Evolutionary conservation across 1,140 invertebrate species (phyloP), one percentile per base, ranked within the genome.

Genomic region (Patella vulgata): DNA sequence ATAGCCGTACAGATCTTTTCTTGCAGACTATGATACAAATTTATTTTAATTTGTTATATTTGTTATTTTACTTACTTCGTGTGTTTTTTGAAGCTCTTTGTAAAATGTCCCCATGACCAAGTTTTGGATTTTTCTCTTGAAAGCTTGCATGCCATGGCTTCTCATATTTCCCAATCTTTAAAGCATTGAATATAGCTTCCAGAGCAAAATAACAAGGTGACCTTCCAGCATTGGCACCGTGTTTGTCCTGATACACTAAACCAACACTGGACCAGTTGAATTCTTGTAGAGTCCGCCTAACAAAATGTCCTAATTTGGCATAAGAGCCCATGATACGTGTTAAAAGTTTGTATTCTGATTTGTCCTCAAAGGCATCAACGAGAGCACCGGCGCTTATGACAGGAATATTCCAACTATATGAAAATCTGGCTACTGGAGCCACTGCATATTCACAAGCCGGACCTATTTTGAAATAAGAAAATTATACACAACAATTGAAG

Each of bases 371-470:
- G 40, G 91, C 89, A 56, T 91, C 89, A 0, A 91, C 92, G 73
- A 92, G 91, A 0, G 89, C 93, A 0, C 91, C 91, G 0, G 93
- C 89, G 1, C 93, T 94, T 9, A 96, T 78, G 1, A 96, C 89
- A 0, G 94, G 94, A 21, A 95, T 91, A 2, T 89, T 62, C 94
- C 94, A 96, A 14, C 88, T 88, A 17, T 91, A 89, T 2, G 92
- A 89, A 77, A 94, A 95, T 17, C 94, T 86, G 1, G 92, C 91
- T 2, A 96, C 92, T 1, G 94, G 94, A 1, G 94, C 93, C 57
- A 96, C 88, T 3, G 92, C 93, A 82, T 95, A 96, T 69, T 94
- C 92, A 82, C 93, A 96, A 3, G 93, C 89, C 1, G 94, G 91
- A 1, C 94, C 94, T 73, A 96, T 87, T n/a, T n/a, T n/a, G n/a